These are phyloP conservation scores for Poeciliopsis prolifica DNA, from an alignment of 2,113 vertebrate genomes.

Conservation along the genomic window DNA sequence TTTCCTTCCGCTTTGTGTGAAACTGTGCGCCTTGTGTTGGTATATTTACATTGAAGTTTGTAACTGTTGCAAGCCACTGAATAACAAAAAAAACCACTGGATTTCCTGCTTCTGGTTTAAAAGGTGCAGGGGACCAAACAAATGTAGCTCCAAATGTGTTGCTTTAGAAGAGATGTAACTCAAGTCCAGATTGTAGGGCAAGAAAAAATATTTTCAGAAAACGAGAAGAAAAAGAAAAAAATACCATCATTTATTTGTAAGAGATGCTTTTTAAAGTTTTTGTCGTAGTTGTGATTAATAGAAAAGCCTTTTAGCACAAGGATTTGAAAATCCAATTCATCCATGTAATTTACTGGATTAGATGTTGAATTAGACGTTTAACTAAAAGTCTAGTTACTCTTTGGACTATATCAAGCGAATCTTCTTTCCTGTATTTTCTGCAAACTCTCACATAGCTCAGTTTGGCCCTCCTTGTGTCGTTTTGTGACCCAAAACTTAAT, in stretches of 20 bases:
- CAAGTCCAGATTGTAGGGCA: not conserved
- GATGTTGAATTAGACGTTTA: too few species aligned
- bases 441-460: not conserved
- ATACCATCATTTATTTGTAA: too few species aligned
- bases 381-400: too few species aligned
- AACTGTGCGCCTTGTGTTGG: too few species aligned
- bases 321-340: not conserved
- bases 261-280: too few species aligned
- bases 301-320: too few species aligned
- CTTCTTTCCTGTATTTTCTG: not conserved
- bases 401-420: not conserved
- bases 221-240: not conserved
- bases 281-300: too few species aligned
- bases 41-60: not conserved
- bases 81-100: too few species aligned
- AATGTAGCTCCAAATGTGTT: not conserved
- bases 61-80: not conserved
- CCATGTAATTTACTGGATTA: too few species aligned
- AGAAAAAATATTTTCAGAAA: not conserved
- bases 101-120: too few species aligned
- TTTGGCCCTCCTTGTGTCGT: not conserved
- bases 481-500: not conserved
- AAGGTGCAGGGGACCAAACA: too few species aligned
- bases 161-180: not conserved
- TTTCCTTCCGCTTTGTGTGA: not conserved